Evolutionary conservation across 2,113 vertebrate genomes (phyloP).

Genomic region (Oreotrochilus melanogaster): DNA sequence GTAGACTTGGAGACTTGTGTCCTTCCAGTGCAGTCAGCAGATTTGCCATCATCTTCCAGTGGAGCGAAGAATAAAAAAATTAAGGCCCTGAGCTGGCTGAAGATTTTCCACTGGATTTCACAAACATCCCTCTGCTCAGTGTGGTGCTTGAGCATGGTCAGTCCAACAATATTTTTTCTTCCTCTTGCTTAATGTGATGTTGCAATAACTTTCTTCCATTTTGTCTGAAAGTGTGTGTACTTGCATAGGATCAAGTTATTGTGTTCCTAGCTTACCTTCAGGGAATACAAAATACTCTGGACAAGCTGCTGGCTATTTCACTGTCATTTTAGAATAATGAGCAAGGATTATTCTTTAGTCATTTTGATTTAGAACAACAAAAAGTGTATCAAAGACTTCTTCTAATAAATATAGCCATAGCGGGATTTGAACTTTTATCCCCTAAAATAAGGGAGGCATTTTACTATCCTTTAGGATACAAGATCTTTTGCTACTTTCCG

Average conservation of each 20-base stretch:
- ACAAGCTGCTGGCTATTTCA: neutral
- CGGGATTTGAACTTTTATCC: neutral
- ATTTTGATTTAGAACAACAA: neutral
- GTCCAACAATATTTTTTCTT: neutral
- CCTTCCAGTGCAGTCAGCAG: neutral
- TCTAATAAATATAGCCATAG: neutral
- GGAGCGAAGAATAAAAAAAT: neutral
- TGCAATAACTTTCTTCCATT: neutral
- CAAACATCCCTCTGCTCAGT: neutral
- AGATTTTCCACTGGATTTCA: neutral
- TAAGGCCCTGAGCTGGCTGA: neutral
- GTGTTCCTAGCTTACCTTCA: neutral
- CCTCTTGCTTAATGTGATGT: neutral
- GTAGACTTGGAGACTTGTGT: neutral
- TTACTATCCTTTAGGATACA: neutral
- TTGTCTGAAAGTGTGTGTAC: neutral
- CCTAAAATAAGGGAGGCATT: slow-evolving; percentile 15
- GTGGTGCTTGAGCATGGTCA: neutral
- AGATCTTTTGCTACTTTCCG: slow-evolving; percentile 21
- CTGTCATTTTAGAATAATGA: neutral
- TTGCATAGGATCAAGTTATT: neutral
- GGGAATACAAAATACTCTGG: neutral
- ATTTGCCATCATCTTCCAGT: neutral
- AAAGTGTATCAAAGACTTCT: neutral
- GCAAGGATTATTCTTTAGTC: neutral